phyloP scores from a whole-genome alignment of 2,797 vertebrate species.

The Takifugu rubripes region DNA sequence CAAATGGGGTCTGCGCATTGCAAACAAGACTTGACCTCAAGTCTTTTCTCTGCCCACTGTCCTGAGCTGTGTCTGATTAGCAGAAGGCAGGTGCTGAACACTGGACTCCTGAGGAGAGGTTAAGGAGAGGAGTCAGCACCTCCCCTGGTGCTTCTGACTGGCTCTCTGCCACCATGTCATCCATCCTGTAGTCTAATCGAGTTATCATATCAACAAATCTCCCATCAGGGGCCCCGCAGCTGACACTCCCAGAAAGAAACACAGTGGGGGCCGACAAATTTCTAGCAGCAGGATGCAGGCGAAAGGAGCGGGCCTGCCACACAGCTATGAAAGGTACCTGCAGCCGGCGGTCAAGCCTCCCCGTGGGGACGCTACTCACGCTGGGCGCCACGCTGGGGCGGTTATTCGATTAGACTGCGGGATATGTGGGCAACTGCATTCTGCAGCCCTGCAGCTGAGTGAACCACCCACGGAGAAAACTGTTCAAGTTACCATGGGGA shows the following conservation, averaged over 20 bases:
- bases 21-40: conserved; percentile 48
- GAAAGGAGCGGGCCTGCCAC: conserved; percentile 74
- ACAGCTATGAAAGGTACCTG: conserved; percentile 87
- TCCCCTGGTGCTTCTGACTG: conserved; percentile 67
- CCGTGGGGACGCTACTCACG: conserved; percentile 75
- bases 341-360: conserved; percentile 77
- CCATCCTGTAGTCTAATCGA: conserved; percentile 78
- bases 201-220: conserved; percentile 85
- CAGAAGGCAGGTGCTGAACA: conserved; percentile 75
- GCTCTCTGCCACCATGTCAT: conserved; percentile 73
- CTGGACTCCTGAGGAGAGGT: conserved; percentile 81
- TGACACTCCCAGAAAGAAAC: conserved; percentile 77
- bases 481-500: conserved; percentile 54
- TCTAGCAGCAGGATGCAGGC: conserved; percentile 74
- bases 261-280: conserved; percentile 78
- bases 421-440: conserved; percentile 79
- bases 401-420: conserved; percentile 85
- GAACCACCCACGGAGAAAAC: conserved; percentile 72
- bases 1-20: conserved; percentile 10
- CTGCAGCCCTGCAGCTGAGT: conserved; percentile 51
- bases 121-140: conserved; percentile 80
- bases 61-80: conserved; percentile 67
- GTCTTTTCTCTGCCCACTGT: conserved; percentile 39
- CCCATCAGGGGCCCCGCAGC: conserved; percentile 72
- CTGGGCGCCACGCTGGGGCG: conserved; percentile 83